Percentiles rank a stretch among this genome's conserved stretches.
These are phyloP conservation scores for Mungos mungo DNA, from an alignment of 2,113 vertebrate genomes.

Conservation along the genomic window DNA sequence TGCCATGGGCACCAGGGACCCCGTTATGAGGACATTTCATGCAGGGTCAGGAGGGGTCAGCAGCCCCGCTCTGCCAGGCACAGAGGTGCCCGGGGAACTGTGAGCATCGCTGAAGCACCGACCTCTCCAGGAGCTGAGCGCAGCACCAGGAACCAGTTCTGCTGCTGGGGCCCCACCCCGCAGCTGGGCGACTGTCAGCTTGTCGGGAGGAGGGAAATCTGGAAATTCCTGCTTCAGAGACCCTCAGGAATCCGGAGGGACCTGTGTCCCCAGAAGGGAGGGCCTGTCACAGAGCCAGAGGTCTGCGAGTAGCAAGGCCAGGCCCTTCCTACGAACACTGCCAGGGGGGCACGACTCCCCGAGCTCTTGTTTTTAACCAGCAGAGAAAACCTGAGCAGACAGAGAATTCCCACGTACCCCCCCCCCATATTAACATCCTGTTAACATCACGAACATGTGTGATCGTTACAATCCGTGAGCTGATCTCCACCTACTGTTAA, in stretches of 20 bases:
- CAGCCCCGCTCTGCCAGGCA: not conserved
- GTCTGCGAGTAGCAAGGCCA: not conserved
- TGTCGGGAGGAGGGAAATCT: not conserved
- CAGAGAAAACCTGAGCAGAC: not conserved
- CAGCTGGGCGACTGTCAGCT: not conserved
- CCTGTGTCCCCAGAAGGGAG: not conserved
- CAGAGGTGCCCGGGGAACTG: not conserved
- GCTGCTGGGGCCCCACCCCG: not conserved
- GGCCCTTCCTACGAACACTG: not conserved
- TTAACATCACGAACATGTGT: no score
- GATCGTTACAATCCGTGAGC: not conserved
- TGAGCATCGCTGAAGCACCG: not conserved
- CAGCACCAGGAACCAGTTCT: not conserved
- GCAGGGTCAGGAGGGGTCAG: not conserved
- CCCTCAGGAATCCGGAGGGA: not conserved
- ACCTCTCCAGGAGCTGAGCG: not conserved
- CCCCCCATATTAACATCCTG: not conserved
- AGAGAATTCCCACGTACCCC: not conserved
- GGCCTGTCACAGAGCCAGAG: not conserved
- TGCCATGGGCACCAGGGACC: no score
- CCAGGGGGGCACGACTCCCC: not conserved
- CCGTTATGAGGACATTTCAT: not conserved
- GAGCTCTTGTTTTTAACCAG: not conserved
- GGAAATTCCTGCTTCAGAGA: constrained; percentile 35
- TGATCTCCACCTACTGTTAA: not conserved